Conservation (phyloP, 2,797 vertebrate genomes). For the Pogoniulus pusillus region DNA sequence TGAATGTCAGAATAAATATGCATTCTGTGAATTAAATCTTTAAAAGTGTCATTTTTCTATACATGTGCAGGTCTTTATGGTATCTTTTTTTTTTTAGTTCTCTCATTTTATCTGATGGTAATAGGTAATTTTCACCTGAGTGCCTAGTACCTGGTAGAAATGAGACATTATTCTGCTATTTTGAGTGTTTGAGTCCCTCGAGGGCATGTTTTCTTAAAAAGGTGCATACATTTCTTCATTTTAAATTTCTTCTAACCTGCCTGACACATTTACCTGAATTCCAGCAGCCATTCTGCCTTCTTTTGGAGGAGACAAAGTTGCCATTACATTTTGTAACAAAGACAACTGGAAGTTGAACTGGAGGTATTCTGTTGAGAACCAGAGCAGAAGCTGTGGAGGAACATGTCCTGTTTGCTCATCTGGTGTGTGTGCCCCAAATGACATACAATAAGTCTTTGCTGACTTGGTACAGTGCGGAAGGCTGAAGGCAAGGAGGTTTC, state of each 20-base stretch:
- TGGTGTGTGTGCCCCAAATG: background rate
- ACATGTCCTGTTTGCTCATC: background rate
- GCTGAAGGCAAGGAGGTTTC: background rate
- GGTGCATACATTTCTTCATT: background rate
- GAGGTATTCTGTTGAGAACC: background rate
- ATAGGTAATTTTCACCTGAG: background rate
- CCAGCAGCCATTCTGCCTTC: background rate
- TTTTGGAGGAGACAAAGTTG: background rate
- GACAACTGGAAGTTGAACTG: background rate
- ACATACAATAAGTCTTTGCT: background rate
- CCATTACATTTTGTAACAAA: background rate
- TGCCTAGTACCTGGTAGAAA: background rate
- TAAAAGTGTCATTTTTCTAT: background rate
- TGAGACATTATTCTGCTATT: background rate
- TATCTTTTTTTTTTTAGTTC: background rate
- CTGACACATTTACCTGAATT: background rate
- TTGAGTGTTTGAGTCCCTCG: background rate
- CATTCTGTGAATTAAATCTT: background rate
- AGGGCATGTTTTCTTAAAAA: background rate
- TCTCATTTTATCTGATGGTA: background rate
- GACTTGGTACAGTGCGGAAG: background rate
- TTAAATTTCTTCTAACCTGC: background rate
- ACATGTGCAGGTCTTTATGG: background rate
- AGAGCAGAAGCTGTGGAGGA: too few relatives aligned
- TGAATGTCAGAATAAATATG: background rate